phyloP scores from a whole-genome alignment of 2,797 vertebrate species.

The Mastacembelus armatus region DNA sequence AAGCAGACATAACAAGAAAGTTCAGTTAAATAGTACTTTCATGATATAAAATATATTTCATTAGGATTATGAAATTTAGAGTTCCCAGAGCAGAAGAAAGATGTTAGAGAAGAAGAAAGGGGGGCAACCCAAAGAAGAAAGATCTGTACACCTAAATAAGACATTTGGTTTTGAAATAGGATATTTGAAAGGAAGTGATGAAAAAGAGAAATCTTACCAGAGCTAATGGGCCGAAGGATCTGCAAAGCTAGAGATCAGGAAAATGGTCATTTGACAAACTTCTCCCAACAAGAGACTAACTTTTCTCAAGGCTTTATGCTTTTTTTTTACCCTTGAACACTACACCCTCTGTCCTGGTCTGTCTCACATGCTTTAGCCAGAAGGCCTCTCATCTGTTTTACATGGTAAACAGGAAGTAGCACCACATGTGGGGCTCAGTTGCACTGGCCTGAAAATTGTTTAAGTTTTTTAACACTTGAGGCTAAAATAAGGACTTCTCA shows the following conservation, averaged over 20 bases:
- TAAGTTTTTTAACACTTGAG: conserved; percentile 68
- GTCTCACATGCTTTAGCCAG: conserved; percentile 78
- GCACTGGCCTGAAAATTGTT: conserved; percentile 67
- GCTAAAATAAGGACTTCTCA: conserved; percentile 21
- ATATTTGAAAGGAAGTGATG: neutral
- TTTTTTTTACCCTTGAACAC: conserved; percentile 69
- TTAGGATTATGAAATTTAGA: neutral
- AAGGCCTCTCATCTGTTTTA: conserved; percentile 78
- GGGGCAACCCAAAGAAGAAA: too few species aligned
- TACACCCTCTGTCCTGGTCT: conserved; percentile 68
- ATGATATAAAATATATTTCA: neutral
- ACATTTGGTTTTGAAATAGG: neutral
- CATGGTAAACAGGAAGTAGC: conserved; percentile 77
- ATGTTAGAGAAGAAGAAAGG: neutral
- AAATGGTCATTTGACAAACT: conserved; percentile 49
- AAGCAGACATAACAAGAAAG: neutral
- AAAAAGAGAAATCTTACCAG: conserved; percentile 60
- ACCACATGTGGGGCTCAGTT: conserved; percentile 64
- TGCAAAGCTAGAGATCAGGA: conserved; percentile 34
- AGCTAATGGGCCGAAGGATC: conserved; percentile 40
- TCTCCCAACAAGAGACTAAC: conserved; percentile 69
- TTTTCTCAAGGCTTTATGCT: conserved; percentile 65
- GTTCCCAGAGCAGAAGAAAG: neutral
- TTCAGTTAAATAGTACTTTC: neutral
- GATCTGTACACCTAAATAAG: neutral